Percentiles rank a stretch among this genome's conserved stretches.
Conservation (phyloP, 2,888 invertebrate genomes). For the Parnassius orleans region DNA sequence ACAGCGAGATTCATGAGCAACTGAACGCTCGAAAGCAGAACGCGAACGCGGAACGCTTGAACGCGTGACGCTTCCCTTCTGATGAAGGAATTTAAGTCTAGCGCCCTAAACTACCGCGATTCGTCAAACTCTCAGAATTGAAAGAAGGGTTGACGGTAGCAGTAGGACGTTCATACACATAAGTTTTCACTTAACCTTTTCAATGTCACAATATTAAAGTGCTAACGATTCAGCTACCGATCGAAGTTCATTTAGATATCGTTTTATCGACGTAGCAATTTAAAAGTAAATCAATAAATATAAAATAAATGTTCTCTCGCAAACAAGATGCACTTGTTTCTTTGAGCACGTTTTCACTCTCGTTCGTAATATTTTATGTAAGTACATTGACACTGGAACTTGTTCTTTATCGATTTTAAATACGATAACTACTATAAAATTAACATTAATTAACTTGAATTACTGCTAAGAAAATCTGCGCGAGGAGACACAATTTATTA, state of each 20-base stretch:
- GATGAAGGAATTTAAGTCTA: too few species aligned
- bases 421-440: neutral
- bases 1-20: too few species aligned
- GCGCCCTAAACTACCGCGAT: too few species aligned
- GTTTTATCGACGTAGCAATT: neutral
- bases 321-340: slow-evolving; percentile 13
- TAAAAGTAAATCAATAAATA: neutral
- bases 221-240: neutral
- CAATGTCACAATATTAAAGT: neutral
- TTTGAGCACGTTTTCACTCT: slow-evolving; percentile 18
- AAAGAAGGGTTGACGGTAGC: too few species aligned
- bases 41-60: too few species aligned
- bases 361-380: slow-evolving; percentile 4
- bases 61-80: too few species aligned
- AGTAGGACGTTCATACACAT: too few species aligned
- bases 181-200: too few species aligned
- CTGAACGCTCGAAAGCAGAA: too few species aligned
- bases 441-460: slow-evolving; percentile 8
- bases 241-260: neutral
- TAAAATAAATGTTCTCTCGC: slow-evolving; percentile 6
- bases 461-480: neutral
- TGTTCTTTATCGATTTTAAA: slow-evolving; percentile 4
- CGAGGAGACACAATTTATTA: too few species aligned
- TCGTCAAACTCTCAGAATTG: too few species aligned
- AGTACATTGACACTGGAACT: slow-evolving; percentile 10